Evolutionary conservation across 2,797 vertebrate genomes (phyloP), one percentile per base, ranked within the genome.

Genomic region (Gymnodraco acuticeps): DNA sequence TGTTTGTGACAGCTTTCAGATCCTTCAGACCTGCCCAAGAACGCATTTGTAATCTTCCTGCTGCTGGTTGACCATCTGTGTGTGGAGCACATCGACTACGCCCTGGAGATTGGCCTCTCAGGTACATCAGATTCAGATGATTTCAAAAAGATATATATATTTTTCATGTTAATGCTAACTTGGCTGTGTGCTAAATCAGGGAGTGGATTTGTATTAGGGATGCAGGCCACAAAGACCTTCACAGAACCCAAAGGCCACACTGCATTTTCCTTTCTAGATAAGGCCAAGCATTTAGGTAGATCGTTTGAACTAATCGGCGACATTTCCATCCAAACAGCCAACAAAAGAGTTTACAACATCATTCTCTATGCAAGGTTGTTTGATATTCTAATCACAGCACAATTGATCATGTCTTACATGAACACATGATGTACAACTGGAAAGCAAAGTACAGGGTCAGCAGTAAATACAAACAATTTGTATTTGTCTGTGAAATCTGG

Each of bases 21-120:
- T 91, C 97, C 97, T 50, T 97, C 98, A 75, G 98, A 99, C 94
- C 95, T 99, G 82, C 97, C 98, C 77, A 98, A 97, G 94, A 99
- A 99, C 64, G 98, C 98, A 87, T 99, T 97, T 94, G 96, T 96
- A 73, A 97, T 99, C 92, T 99, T 99, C 94, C 95, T 97, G 82
- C 95, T 99, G 93, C 96, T 99, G 81, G 98, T 99, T 70, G 98
- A 99, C 41, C 97, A 99, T 93, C 96, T 99, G 64, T 99, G 98
- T 88, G 96, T 98, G 78, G 98, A 99, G 6, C 98, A 99, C 93
- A 99, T 99, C 53, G 98, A 99, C 94, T 99, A 99, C 70, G 98
- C 98, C 78, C 95, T 99, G 86, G 98, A 99, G 94, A 99, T 98
- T 64, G 98, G 98, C 82, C 97, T 99, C 73, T 97, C 96, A 90